Base-by-base conservation (phyloP, 2,113 vertebrate species). In the Clinocottus analis region DNA sequence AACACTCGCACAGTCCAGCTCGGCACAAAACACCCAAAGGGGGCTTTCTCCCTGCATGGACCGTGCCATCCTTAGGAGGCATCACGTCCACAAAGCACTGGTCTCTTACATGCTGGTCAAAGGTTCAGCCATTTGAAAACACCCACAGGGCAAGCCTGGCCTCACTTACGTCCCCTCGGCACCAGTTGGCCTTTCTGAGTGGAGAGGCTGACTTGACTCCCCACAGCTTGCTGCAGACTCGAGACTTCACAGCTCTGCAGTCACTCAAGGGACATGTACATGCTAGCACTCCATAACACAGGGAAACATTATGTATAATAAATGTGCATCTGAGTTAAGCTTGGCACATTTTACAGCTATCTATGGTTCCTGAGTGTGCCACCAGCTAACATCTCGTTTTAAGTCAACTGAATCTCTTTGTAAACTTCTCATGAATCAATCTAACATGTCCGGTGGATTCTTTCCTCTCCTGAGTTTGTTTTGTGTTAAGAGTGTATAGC, bases 61-160 rank as follows among this genome's bases (percentile, higher is more conserved):
- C 64, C 16, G 65, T 77, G 82, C 79, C 79, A 80, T 85, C 83
- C 19, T 59, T 75, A 73, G 75, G 83, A 76, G 85, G 68, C 56
- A 3, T 82, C 77, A 68, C 29, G 61, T 74, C 63, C 55, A 72
- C 71, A 55, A 71, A 63, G 71, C 60, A 35, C 45, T 27, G 66
- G 31, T 80, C 74, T 49, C 55, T 77, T 78, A 63, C 56, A 75
- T 35, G 47, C 63, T 51, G 80, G 85, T 89, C 91, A 91, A 74
- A 91, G 81, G 86, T 84, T 90, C 72, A 85, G 77, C 70, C 75
- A 58, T 90, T 92, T 91, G 65, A 87, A 91, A 90, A 92, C 76
- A 90, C 85, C 91, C 92, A 90, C 78, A 89, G 89, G 87, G 84
- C 79, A 86, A 84, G 60, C 67, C 65, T 87, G 83, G 85, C 88